Conservation (phyloP, 2,797 vertebrate genomes). For the Epinephelus coioides region DNA sequence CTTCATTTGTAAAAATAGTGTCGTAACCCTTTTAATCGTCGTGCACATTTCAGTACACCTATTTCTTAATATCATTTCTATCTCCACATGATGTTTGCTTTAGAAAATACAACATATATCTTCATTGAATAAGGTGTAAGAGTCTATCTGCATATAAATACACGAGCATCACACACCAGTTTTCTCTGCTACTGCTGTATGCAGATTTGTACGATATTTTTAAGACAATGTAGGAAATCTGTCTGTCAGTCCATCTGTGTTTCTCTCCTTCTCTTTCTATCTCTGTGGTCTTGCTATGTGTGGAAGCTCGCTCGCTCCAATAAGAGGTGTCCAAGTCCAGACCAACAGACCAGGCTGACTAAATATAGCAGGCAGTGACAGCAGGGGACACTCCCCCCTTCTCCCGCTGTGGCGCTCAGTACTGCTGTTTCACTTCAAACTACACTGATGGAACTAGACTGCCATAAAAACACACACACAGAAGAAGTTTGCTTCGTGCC, state of each 20-base stretch:
- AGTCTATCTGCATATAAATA: slow-evolving; percentile 5
- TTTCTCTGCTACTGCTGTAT: slow-evolving; percentile 4
- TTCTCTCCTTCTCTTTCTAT: slow-evolving; percentile 33
- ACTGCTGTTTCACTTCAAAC: slow-evolving; percentile 59
- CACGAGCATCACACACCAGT: not conserved
- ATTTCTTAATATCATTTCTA: not conserved
- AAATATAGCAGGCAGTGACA: slow-evolving; percentile 83
- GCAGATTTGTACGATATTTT: slow-evolving; percentile 46
- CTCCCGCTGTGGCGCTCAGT: slow-evolving; percentile 46
- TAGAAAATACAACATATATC: not conserved
- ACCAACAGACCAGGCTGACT: slow-evolving; percentile 76
- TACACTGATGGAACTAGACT: slow-evolving; percentile 45
- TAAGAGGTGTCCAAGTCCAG: slow-evolving; percentile 76
- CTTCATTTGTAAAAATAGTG: not conserved
- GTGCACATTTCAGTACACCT: not conserved
- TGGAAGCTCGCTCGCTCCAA: slow-evolving; percentile 52
- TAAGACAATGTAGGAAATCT: slow-evolving; percentile 48
- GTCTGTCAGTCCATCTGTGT: slow-evolving; percentile 55
- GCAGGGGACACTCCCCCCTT: slow-evolving; percentile 62
- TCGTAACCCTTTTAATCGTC: not conserved
- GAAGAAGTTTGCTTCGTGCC: slow-evolving; percentile 41
- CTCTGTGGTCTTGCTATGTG: slow-evolving; percentile 51
- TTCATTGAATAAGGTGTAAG: not conserved
- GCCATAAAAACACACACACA: slow-evolving; percentile 35
- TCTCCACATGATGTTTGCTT: slow-evolving; percentile 1